Percentiles rank a stretch among this genome's conserved stretches.
Conservation (phyloP, 2,113 vertebrate genomes). For the Corynorhinus townsendii region DNA sequence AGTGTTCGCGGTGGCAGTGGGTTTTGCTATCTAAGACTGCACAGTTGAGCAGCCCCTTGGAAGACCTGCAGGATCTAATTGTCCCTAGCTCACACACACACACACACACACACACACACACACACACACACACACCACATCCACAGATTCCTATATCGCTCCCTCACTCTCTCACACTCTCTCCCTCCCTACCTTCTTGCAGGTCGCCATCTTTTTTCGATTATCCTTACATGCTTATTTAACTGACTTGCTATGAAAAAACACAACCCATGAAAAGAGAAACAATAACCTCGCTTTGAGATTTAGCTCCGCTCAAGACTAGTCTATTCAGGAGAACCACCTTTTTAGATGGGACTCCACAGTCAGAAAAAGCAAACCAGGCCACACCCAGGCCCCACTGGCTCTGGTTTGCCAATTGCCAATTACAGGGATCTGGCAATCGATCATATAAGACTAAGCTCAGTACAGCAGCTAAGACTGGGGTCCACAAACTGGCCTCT, state of each 20-base stretch:
- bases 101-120: too few relatives aligned
- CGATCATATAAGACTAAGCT: conserved; percentile 78
- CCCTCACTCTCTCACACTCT: too few relatives aligned
- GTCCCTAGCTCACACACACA: too few relatives aligned
- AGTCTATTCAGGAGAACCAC: conserved; percentile 58
- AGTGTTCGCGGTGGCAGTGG: too few relatives aligned
- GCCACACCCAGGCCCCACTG: conserved; percentile 62
- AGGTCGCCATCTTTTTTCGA: too few relatives aligned
- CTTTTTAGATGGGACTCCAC: conserved; percentile 71
- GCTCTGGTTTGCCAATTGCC: conserved; percentile 81
- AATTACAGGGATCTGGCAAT: conserved; percentile 77
- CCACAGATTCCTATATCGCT: too few relatives aligned
- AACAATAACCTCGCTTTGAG: conserved; percentile 78
- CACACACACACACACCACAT: too few relatives aligned
- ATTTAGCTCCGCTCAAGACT: conserved; percentile 74
- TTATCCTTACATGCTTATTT: too few relatives aligned
- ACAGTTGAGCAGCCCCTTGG: too few relatives aligned
- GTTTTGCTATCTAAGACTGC: too few relatives aligned
- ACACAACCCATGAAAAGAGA: conserved; percentile 53
- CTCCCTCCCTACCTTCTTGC: too few relatives aligned
- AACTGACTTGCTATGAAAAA: conserved; percentile 79
- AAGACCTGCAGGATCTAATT: too few relatives aligned
- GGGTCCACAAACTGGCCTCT: conserved; percentile 77
- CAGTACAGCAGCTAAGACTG: conserved; percentile 76
- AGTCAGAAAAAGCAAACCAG: conserved; percentile 45